Percentiles rank a stretch among this genome's conserved stretches.
phyloP scores from a whole-genome alignment of 2,113 vertebrate species.

The Spilogale gracilis region DNA sequence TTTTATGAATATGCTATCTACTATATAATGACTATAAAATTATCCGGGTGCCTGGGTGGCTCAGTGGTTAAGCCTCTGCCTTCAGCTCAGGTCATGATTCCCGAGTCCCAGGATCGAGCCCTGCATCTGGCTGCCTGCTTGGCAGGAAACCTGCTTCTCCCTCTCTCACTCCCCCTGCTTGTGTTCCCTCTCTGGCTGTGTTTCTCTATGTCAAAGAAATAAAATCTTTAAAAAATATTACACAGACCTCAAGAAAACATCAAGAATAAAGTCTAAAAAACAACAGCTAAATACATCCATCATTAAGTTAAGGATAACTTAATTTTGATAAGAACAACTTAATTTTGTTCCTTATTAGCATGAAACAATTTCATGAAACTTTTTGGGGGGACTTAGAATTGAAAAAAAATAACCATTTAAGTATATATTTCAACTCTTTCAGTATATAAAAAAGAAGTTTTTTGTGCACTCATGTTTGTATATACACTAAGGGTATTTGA shows the following conservation, averaged over 20 bases:
- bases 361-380: background rate
- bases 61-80: too few species aligned
- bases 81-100: too few species aligned
- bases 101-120: too few species aligned
- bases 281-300: background rate
- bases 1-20: background rate
- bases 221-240: too few species aligned
- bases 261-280: background rate
- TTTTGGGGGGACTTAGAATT: background rate
- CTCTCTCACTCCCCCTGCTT: too few species aligned
- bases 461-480: background rate
- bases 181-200: too few species aligned
- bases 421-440: background rate
- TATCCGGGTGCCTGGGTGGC: background rate
- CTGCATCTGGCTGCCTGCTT: too few species aligned
- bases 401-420: background rate
- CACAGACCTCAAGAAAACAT: background rate
- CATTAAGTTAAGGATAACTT: background rate
- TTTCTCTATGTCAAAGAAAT: too few species aligned
- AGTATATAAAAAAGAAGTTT: background rate
- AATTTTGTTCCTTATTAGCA: background rate
- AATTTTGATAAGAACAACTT: background rate
- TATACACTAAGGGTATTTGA: too few species aligned
- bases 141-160: too few species aligned
- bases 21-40: background rate